Conservation (phyloP, 2,888 invertebrate genomes). For the Drosophila prostipennis region DNA sequence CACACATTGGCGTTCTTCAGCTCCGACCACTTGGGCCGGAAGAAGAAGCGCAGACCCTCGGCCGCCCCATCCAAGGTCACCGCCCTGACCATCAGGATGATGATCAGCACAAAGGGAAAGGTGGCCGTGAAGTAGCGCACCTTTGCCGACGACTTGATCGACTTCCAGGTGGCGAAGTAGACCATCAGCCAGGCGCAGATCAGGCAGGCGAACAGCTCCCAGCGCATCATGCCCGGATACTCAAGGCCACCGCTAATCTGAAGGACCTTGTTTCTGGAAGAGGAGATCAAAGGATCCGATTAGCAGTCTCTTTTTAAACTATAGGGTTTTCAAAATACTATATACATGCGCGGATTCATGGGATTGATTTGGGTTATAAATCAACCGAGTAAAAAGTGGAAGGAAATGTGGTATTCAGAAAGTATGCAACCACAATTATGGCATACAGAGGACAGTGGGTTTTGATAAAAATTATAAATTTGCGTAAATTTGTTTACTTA, state of each 20-base stretch:
- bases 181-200: constrained; percentile 97
- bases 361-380: no score
- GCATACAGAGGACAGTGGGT: no score
- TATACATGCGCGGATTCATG: no score
- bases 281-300: no score
- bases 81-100: constrained; percentile 94
- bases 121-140: constrained; percentile 97
- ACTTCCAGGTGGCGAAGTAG: constrained; percentile 98
- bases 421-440: no score
- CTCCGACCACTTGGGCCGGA: constrained; percentile 93
- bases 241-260: constrained; percentile 94
- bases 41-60: constrained; percentile 93
- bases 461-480: no score
- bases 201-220: constrained; percentile 95
- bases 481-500: no score
- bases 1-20: constrained; percentile 94
- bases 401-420: no score
- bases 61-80: constrained; percentile 95
- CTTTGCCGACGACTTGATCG: constrained; percentile 96
- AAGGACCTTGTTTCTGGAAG: constrained; percentile 91
- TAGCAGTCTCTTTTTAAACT: no score
- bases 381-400: no score
- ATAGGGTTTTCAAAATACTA: no score
- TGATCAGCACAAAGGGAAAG: constrained; percentile 94
- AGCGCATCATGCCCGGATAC: constrained; percentile 91